Evolutionary conservation across 1,140 invertebrate species (phyloP).

Genomic region (Megalonaias nervosa): DNA sequence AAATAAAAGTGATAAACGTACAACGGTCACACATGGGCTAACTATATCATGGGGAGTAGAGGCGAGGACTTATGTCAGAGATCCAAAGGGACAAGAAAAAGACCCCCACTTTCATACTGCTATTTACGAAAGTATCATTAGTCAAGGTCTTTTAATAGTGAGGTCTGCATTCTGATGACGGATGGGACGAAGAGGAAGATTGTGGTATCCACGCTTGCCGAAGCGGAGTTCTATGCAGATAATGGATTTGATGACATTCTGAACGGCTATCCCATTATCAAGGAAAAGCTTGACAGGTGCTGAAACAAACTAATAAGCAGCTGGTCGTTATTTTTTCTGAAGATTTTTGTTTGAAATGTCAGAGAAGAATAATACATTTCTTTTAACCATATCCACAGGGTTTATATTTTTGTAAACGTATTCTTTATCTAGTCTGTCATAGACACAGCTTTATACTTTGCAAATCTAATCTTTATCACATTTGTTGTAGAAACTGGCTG

Average conservation of each 20-base stretch:
- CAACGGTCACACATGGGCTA: no score
- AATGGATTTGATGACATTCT: constrained; percentile 70
- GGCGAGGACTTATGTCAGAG: no score
- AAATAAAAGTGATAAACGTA: no score
- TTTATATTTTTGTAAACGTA: no score
- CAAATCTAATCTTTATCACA: no score
- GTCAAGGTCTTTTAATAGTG: constrained; percentile 39
- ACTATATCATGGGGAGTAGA: no score
- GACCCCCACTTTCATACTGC: no score
- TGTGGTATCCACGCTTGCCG: constrained; percentile 66
- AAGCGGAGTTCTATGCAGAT: constrained; percentile 67
- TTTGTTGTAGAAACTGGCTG: no score
- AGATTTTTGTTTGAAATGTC: background rate
- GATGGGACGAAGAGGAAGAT: constrained; percentile 58
- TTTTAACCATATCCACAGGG: background rate
- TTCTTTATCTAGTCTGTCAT: no score
- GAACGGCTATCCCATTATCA: constrained; percentile 58
- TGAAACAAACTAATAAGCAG: background rate
- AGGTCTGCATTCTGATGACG: constrained; percentile 60
- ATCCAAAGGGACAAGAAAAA: no score
- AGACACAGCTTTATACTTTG: no score
- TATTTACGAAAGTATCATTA: background rate
- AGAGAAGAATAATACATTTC: background rate
- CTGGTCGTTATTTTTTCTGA: background rate
- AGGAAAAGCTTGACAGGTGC: constrained; percentile 56